phyloP scores from a whole-genome alignment of 2,797 vertebrate genomes.

The Eulemur albifrons region DNA sequence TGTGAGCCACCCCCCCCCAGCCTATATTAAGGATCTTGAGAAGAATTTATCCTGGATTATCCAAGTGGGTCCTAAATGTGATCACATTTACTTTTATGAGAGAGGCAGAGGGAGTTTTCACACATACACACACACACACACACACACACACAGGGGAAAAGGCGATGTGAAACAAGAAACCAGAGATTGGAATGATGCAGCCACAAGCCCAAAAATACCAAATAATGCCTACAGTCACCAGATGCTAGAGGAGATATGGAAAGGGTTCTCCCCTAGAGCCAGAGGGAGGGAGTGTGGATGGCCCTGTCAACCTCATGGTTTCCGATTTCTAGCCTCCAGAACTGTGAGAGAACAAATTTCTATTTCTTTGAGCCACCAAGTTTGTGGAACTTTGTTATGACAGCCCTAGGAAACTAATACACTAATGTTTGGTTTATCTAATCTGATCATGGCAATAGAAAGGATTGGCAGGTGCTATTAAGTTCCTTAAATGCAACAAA shows the following conservation, averaged over 20 bases:
- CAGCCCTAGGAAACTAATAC: background rate
- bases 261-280: background rate
- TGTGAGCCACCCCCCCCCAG: no score
- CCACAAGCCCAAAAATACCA: background rate
- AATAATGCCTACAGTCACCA: background rate
- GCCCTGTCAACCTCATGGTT: background rate
- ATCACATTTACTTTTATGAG: background rate
- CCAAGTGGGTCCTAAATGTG: background rate
- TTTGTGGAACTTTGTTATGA: background rate
- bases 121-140: background rate
- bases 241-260: background rate
- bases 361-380: background rate
- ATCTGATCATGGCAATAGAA: background rate
- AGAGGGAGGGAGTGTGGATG: background rate
- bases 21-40: background rate
- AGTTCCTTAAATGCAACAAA: background rate
- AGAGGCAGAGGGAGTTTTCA: background rate
- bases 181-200: background rate
- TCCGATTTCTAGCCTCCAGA: background rate
- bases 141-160: background rate
- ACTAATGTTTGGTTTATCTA: background rate
- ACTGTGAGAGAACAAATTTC: background rate
- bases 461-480: background rate
- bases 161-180: background rate
- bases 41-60: background rate